Evolutionary conservation across 2,797 vertebrate species (phyloP).

Genomic region (Pteronotus mesoamericanus): DNA sequence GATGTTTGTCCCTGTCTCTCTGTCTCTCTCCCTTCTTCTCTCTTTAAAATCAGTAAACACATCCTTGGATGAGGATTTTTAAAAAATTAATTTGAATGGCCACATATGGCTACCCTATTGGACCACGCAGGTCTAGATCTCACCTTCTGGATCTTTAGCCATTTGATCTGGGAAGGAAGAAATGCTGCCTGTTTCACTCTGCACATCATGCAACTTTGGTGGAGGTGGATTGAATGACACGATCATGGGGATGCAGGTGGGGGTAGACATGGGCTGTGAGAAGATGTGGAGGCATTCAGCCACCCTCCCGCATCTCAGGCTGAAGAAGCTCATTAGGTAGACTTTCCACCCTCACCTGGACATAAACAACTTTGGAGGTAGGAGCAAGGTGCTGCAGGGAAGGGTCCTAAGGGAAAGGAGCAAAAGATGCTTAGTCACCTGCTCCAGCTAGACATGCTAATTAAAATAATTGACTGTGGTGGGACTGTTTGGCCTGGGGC

Average conservation of each 20-base stretch:
- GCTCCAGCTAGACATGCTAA: not conserved
- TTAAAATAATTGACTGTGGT: not conserved
- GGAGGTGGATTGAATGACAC: not conserved
- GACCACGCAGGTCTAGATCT: not conserved
- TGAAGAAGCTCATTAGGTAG: not conserved
- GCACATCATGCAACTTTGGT: not conserved
- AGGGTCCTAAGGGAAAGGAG: not conserved
- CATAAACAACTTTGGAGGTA: not conserved
- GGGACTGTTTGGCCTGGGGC: not conserved
- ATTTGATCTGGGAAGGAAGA: not conserved
- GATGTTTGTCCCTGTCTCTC: not conserved
- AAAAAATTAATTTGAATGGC: not conserved
- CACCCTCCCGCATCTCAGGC: not conserved
- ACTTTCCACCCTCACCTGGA: not conserved
- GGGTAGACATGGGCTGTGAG: not conserved
- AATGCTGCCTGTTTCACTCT: not conserved
- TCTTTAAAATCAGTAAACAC: not conserved
- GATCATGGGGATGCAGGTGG: not conserved
- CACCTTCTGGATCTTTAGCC: not conserved
- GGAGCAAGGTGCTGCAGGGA: not conserved
- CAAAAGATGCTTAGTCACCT: not conserved
- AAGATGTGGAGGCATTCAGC: not conserved
- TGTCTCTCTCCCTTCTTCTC: not conserved
- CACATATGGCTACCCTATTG: not conserved
- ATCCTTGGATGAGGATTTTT: not conserved